Conservation (phyloP, 2,797 vertebrate species). For the Sebastes elongatus region DNA sequence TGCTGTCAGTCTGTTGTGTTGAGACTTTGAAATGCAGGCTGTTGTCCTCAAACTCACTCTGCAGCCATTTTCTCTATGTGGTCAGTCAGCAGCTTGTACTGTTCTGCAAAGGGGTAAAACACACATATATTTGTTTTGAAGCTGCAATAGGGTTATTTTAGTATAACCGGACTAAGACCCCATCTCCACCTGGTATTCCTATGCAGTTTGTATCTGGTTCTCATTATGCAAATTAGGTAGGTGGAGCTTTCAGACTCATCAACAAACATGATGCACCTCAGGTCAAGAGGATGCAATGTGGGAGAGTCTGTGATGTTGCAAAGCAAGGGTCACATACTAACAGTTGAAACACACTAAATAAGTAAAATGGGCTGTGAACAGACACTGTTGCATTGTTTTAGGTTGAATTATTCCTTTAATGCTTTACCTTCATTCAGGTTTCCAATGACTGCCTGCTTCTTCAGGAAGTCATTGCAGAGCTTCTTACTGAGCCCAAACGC, state of each 20-base stretch:
- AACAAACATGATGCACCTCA: background rate
- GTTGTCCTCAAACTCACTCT: constrained; percentile 78
- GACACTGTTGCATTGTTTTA: background rate
- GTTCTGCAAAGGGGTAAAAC: constrained; percentile 82
- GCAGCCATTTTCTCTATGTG: constrained; percentile 95
- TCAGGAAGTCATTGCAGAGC: constrained; percentile 94
- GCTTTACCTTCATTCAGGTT: constrained; percentile 92
- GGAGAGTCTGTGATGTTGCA: background rate
- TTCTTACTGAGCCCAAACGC: constrained; percentile 94
- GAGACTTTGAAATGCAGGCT: constrained; percentile 6
- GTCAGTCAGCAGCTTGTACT: constrained; percentile 94
- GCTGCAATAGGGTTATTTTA: background rate
- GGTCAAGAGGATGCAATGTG: background rate
- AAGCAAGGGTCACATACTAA: background rate
- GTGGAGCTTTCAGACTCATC: background rate
- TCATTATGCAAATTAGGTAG: background rate
- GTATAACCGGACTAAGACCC: background rate
- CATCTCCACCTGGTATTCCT: background rate
- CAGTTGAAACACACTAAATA: background rate
- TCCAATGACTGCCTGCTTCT: constrained; percentile 97
- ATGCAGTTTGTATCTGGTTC: too few relatives aligned
- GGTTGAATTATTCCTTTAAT: background rate
- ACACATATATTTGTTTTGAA: background rate
- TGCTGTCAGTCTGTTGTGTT: constrained; percentile 14
- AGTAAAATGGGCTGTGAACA: background rate